Conservation (phyloP, 1,140 invertebrate species). For the Phenacoccus solenopsis region DNA sequence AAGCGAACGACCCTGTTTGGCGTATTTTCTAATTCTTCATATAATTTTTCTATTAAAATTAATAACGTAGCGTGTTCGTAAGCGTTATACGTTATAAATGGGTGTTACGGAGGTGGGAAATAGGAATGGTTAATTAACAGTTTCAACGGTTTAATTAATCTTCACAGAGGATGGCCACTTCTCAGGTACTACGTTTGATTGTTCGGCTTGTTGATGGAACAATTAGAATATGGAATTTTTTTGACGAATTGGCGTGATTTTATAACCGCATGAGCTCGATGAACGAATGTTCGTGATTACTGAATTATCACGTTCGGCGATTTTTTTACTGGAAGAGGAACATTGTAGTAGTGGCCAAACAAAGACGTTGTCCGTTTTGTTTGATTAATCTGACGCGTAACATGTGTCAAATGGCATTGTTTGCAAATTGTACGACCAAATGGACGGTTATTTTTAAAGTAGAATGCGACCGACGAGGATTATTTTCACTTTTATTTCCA, state of each 20-base stretch:
- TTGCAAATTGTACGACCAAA: too few species aligned
- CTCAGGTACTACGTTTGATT: too few species aligned
- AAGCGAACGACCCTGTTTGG: background rate
- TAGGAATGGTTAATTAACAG: background rate
- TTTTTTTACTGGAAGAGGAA: background rate
- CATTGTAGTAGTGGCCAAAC: background rate
- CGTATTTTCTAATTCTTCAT: background rate
- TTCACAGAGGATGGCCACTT: background rate
- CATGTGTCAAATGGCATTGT: background rate
- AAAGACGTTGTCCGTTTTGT: background rate
- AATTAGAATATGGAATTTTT: background rate
- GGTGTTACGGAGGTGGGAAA: background rate
- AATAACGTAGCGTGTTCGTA: background rate
- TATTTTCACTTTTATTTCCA: too few species aligned
- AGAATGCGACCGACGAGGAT: too few species aligned
- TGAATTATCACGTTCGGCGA: background rate
- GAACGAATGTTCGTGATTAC: background rate
- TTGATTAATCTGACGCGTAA: background rate
- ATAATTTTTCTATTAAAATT: slow-evolving; percentile 4
- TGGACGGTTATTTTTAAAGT: too few species aligned
- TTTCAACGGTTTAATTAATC: background rate
- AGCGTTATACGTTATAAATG: background rate
- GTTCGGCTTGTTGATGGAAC: background rate
- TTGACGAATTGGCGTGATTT: background rate
- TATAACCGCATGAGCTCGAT: background rate